Evolutionary conservation across 2,888 invertebrate species (phyloP).

Genomic region (Formica aserva): DNA sequence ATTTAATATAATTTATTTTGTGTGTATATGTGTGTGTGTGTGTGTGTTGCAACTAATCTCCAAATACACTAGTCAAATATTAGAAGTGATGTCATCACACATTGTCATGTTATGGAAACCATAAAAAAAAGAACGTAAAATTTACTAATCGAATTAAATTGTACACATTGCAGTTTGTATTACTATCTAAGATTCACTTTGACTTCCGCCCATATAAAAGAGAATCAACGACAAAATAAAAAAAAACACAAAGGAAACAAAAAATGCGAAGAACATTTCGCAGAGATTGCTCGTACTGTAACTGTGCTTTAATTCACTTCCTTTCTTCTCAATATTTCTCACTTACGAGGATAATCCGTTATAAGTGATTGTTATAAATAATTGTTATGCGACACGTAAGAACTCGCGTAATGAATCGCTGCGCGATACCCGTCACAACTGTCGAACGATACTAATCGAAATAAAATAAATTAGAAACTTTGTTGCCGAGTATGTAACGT

Average conservation of each 20-base stretch:
- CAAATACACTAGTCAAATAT: not conserved
- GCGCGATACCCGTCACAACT: not conserved
- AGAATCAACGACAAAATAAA: not conserved
- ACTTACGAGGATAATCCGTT: not conserved
- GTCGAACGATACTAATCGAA: not conserved
- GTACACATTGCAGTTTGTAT: not conserved
- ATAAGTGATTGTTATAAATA: conserved; percentile 2
- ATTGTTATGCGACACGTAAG: not conserved
- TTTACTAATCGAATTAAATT: conserved; percentile 8
- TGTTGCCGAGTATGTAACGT: conserved; percentile 51
- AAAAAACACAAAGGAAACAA: not conserved
- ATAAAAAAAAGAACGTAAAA: not conserved
- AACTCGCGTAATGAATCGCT: not conserved
- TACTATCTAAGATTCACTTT: not conserved
- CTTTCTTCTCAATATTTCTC: not conserved
- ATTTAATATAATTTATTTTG: not conserved
- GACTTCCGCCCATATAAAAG: not conserved
- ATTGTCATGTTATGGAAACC: not conserved
- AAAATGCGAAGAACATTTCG: not conserved
- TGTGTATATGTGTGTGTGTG: too few species aligned
- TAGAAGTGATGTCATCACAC: not conserved
- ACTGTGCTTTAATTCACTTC: not conserved
- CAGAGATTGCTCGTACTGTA: too few species aligned
- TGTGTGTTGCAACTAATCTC: not conserved
- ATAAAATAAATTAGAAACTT: conserved; percentile 32